Evolutionary conservation across 2,797 vertebrate species (phyloP), one percentile per base, ranked within the genome.

Genomic region (Lepus townsendii): DNA sequence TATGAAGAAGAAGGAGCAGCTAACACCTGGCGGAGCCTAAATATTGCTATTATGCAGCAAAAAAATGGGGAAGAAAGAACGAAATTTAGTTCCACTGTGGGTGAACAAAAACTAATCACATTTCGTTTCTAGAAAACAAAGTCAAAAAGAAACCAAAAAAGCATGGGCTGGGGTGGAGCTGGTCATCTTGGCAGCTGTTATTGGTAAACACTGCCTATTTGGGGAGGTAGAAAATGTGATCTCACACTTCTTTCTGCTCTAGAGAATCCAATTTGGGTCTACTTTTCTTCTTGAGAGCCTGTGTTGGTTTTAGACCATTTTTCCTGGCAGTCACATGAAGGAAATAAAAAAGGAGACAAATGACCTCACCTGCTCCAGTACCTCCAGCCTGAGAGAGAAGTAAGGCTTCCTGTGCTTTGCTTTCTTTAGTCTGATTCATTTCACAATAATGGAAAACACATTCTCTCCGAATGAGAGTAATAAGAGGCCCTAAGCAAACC

Each of bases 321-420:
- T 95, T 94, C 91, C 82, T 96, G 96, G 95, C 89, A 96, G 73
- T 88, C 65, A 78, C 11, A 84, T 16, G 62, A 82, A 88, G 77
- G 82, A 94, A 96, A 96, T 95, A 89, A 95, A 96, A 95, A 96
- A 82, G 66, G 84, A 94, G 85, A 93, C 54, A 2, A 12, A 96
- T 96, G 92, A 95, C 83, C 83, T 96, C 94, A 97, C 96, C 93
- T 95, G 90, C 62, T 90, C 92, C 54, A 35, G 62, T 13, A 83
- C 93, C 91, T 94, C 89, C 71, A 69, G 71, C 68, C 90, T 71
- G 63, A 62, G 12, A 38, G 50, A 89, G 72, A 24, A 86, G 78
- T 26, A 63, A 88, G 50, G 24, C 52, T 94, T 77, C 88, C 83
- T 88, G 72, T 27, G 42, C 83, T 88, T 62, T 85, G 83, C 60